Evolutionary conservation across 2,797 vertebrate species (phyloP), one percentile per base, ranked within the genome.

Genomic region (Pogoniulus pusillus): DNA sequence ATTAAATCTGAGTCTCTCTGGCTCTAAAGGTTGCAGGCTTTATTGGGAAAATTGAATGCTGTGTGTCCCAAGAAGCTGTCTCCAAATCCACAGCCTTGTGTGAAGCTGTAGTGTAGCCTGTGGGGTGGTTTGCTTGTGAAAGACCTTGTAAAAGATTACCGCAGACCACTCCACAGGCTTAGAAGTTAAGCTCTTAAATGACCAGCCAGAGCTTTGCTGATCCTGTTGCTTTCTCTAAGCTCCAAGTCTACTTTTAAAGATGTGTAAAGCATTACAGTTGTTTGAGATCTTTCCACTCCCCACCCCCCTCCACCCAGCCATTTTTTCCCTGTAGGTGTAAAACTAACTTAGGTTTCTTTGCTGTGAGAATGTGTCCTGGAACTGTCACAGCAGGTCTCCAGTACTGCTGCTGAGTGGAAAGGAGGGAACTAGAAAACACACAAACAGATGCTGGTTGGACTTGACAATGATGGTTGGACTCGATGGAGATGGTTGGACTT

Each of bases 91-190:
- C 72, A 82, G 57, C 30, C 37, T 32, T 0, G 0, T 72, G 86
- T 90, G 60, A 91, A 85, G 76, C 49, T 91, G 74, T 74, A 74
- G 60, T 37, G 22, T 54, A 82, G 88, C 71, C 90, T 57, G n/a
- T 82, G 82, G 69, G 58, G 74, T 66, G 86, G 74, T 76, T 94
- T 90, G 27, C 64, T 77, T 75, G 85, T 81, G 86, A 93, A 96
- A 90, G 90, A 83, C 60, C 84, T 93, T 96, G 93, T 94, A 93
- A 96, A 96, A 94, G 59, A 87, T 93, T 91, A 90, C 93, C 68
- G 1, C 93, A 93, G 79, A 69, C 32, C 73, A 22, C 91, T 94
- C 88, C 54, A 26, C 49, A 76, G 90, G 84, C 90, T 95, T 95
- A 92, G 79, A 69, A 45, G 35, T 8, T 95, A 90, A 95, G 87